Conservation (phyloP, 2,113 vertebrate genomes). For the Antechinus flavipes region DNA sequence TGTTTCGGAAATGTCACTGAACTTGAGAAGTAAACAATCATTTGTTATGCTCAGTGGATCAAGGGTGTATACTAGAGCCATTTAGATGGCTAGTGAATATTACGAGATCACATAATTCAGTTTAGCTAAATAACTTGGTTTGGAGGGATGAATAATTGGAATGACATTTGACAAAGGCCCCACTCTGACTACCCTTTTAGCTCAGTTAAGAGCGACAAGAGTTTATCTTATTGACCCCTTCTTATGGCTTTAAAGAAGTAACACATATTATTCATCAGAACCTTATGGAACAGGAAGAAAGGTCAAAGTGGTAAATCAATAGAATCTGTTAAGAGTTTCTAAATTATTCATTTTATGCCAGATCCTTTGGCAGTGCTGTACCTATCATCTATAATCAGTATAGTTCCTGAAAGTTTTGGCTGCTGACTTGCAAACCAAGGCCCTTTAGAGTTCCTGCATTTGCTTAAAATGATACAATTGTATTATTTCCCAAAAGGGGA, state of each 20-base stretch:
- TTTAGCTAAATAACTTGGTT: background rate
- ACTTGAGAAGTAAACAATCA: background rate
- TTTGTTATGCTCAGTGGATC: background rate
- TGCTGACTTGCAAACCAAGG: background rate
- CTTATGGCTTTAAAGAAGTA: background rate
- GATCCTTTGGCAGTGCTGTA: fast-evolving
- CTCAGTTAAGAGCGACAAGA: background rate
- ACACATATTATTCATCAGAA: background rate
- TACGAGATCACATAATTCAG: background rate
- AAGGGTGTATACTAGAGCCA: fast-evolving
- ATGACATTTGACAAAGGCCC: background rate
- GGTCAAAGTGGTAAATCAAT: background rate
- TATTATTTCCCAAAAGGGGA: background rate
- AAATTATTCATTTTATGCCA: background rate
- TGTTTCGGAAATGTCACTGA: background rate
- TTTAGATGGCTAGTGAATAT: background rate
- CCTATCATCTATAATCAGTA: background rate
- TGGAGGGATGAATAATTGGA: background rate
- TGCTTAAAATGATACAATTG: background rate
- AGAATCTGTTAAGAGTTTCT: background rate
- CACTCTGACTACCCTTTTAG: background rate
- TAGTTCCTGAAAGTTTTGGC: background rate
- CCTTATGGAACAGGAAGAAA: slow-evolving; percentile 2
- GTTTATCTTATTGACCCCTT: background rate
- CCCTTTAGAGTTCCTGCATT: background rate